Evolutionary conservation across 2,797 vertebrate species (phyloP).

Genomic region (Pseudochirops cupreus): DNA sequence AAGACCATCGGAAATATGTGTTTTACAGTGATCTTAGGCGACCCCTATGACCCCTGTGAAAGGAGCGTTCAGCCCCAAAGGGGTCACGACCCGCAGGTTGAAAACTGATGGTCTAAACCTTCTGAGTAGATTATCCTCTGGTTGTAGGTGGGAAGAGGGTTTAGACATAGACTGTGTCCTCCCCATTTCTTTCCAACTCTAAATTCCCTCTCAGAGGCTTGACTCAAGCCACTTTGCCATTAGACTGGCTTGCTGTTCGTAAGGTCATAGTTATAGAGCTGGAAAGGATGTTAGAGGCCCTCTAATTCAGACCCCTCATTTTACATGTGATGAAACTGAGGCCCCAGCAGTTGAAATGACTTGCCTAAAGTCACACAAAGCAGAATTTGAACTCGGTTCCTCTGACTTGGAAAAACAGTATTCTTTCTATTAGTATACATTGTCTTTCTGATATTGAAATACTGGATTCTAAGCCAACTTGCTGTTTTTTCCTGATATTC

Average conservation of each 20-base stretch:
- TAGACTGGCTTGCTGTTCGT: background rate
- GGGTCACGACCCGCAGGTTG: too few relatives aligned
- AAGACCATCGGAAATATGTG: too few relatives aligned
- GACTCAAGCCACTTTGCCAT: background rate
- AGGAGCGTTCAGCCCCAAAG: too few relatives aligned
- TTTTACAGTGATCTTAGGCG: too few relatives aligned
- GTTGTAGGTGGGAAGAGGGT: background rate
- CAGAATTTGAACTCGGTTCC: background rate
- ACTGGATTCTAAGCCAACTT: background rate
- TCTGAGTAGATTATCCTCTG: background rate
- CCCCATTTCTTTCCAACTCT: too few relatives aligned
- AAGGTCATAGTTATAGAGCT: background rate
- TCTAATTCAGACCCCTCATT: background rate
- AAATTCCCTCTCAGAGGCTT: too few relatives aligned
- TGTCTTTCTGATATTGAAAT: background rate
- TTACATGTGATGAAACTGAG: background rate
- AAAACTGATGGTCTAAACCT: background rate
- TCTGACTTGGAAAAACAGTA: background rate
- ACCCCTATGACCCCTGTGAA: too few relatives aligned
- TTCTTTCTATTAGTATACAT: background rate
- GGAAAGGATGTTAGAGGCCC: background rate
- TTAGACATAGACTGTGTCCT: background rate
- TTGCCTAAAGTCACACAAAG: background rate
- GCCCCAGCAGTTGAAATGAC: background rate
- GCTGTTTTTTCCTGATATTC: background rate